These are phyloP conservation scores for Catharus fuscescens DNA, from an alignment of 2,113 vertebrate species.

Conservation along the genomic window DNA sequence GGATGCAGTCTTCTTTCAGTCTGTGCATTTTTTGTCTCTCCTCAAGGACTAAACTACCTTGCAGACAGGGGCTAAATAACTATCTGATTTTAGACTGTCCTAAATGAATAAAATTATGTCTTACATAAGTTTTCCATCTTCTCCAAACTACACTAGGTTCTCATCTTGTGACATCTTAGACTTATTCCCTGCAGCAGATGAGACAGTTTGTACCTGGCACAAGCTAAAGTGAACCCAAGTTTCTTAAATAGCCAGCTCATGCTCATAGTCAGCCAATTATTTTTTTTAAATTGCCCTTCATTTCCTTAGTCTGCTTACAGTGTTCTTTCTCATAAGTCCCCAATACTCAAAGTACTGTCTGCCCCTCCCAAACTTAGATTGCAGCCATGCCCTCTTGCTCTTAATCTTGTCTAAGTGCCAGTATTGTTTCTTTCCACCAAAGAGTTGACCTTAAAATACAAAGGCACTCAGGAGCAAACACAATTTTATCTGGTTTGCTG, in stretches of 20 bases:
- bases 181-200: neutral
- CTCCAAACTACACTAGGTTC: neutral
- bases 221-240: neutral
- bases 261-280: neutral
- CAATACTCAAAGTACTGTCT: neutral
- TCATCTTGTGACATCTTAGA: neutral
- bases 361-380: neutral
- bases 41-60: neutral
- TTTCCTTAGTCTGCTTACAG: neutral
- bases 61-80: neutral
- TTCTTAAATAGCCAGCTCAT: slow-evolving; percentile 13
- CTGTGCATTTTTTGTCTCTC: neutral
- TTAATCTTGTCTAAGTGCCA: neutral
- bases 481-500: neutral
- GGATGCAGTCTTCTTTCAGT: neutral
- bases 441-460: neutral
- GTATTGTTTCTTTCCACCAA: neutral
- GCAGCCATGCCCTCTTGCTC: neutral
- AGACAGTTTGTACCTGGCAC: neutral
- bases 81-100: neutral
- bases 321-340: neutral
- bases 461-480: neutral
- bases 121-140: neutral
- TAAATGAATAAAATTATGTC: neutral
- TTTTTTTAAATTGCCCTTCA: neutral